Evolutionary conservation across 2,797 vertebrate genomes (phyloP), one percentile per base, ranked within the genome.

Genomic region (Poecilia picta): DNA sequence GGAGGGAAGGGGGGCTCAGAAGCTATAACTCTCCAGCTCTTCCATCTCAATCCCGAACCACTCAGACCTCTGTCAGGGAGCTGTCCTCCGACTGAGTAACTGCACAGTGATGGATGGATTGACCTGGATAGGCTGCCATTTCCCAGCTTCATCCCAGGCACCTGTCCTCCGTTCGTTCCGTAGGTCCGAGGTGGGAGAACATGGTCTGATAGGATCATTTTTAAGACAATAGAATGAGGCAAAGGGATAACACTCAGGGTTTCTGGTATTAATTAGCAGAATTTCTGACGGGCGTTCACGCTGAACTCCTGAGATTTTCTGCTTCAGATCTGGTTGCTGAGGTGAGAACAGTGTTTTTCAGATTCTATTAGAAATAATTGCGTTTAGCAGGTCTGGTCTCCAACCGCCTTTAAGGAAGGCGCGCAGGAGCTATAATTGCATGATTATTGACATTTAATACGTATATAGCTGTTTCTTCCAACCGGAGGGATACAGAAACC

Each of bases 11-110:
- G 43, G 85, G 87, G 81, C 85, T 85, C 55, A 86, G 87, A 76
- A 85, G 89, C 90, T 89, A 93, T 94, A 94, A 94, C 90, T 96
- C 94, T 93, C 81, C 72, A 64, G 49, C 94, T 95, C 91, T 86
- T 95, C 94, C 93, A 94, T 95, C 94, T 95, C 94, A 94, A 95
- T 95, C 94, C 94, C 87, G 91, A 92, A 95, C 91, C 93, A 93
- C 94, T 94, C 94, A 93, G 94, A 93, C 91, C 91, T 88, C 94
- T 94, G 94, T 96, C 95, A 91, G 81, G 80, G 83, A 93, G 87
- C 94, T 95, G 95, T 95, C 95, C 93, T 92, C 93, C 49, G 74
- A 92, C 92, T 95, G 94, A 94, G 93, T 95, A 96, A 95, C 94
- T 93, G 94, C 93, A 55, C 89, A 15, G 88, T 95, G 95, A 96